phyloP scores from a whole-genome alignment of 2,797 vertebrate species.

The Hybognathus amarus region DNA sequence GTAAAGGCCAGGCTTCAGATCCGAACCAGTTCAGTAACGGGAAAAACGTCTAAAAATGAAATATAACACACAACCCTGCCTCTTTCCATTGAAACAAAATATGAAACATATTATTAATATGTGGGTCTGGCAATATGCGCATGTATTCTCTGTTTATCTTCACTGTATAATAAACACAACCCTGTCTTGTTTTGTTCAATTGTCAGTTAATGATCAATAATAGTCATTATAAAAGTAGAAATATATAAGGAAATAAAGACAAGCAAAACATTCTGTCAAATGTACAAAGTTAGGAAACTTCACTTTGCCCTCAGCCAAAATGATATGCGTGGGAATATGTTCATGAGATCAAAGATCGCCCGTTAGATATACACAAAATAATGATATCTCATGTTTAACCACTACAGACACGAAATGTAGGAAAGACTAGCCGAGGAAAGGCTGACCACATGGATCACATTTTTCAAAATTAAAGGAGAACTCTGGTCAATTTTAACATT shows the following conservation, averaged over 20 bases:
- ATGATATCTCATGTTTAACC: neutral
- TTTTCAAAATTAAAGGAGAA: too few relatives aligned
- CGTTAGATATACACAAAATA: neutral
- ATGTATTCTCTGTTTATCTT: neutral
- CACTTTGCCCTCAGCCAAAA: neutral
- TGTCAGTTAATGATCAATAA: neutral
- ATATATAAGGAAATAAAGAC: neutral
- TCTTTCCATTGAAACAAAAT: too few relatives aligned
- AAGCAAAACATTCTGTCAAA: neutral
- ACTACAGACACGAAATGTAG: neutral
- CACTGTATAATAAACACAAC: neutral
- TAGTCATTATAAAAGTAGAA: neutral
- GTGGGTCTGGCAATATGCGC: too few relatives aligned
- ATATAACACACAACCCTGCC: too few relatives aligned
- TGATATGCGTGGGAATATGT: accelerated
- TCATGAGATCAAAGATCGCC: neutral
- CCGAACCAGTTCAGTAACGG: constrained; percentile 30
- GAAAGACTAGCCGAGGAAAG: too few relatives aligned
- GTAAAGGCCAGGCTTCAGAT: constrained; percentile 57
- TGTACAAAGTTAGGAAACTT: neutral
- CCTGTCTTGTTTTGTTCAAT: neutral
- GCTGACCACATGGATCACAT: too few relatives aligned
- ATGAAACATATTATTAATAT: too few relatives aligned
- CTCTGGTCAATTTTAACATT: too few relatives aligned
- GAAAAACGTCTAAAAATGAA: neutral